Evolutionary conservation across 2,113 vertebrate genomes (phyloP).

Genomic region (Rousettus leschenaultii): DNA sequence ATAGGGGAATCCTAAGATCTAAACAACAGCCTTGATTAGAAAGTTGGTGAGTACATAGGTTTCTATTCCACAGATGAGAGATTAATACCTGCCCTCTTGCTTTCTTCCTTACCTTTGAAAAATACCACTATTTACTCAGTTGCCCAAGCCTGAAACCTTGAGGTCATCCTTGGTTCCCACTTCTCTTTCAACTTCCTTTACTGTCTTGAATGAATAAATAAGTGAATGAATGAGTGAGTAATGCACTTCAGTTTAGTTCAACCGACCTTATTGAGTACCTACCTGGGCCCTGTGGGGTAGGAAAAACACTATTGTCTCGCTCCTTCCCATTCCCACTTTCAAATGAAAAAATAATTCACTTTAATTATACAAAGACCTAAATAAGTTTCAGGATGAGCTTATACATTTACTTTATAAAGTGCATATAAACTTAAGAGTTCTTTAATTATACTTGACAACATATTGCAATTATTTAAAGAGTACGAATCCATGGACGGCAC

Average conservation of each 20-base stretch:
- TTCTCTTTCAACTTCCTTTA: neutral
- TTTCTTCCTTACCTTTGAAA: neutral
- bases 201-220: neutral
- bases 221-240: neutral
- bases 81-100: neutral
- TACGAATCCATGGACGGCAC: neutral
- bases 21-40: neutral
- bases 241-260: neutral
- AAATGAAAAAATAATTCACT: neutral
- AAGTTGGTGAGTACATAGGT: neutral
- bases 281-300: neutral
- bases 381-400: neutral
- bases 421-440: neutral
- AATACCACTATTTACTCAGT: neutral
- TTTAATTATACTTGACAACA: neutral
- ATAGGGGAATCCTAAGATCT: neutral
- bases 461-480: neutral
- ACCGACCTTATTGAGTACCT: neutral
- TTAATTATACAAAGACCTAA: neutral
- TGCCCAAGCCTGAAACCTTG: neutral
- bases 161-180: neutral
- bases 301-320: neutral
- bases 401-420: neutral
- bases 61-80: neutral
- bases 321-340: neutral